phyloP scores from a whole-genome alignment of 2,888 invertebrate genomes.

The Sphinx pinastri region DNA sequence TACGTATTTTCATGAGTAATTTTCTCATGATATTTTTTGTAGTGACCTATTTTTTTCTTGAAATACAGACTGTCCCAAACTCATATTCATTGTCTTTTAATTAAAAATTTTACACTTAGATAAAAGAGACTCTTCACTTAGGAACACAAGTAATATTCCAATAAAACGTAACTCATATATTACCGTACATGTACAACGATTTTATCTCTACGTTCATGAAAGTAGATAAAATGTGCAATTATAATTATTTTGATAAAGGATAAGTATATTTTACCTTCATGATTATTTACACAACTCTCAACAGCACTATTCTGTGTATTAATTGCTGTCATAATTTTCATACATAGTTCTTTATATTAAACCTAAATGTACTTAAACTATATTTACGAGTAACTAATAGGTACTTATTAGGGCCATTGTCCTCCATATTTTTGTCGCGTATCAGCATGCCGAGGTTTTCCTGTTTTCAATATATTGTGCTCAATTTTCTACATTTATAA shows the following conservation, averaged over 20 bases:
- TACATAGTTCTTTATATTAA: not conserved
- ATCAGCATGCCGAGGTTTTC: constrained; percentile 49
- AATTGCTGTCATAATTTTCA: not conserved
- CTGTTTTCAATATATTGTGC: constrained; percentile 52
- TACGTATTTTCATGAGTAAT: not conserved
- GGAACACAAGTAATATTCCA: not conserved
- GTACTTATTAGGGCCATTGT: not conserved
- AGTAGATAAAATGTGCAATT: constrained; percentile 19
- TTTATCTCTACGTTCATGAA: constrained; percentile 10
- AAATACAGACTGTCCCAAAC: too few relatives aligned
- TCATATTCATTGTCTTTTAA: too few relatives aligned
- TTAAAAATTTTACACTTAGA: too few relatives aligned
- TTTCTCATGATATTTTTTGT: not conserved
- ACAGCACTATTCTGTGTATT: not conserved
- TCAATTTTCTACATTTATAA: constrained; percentile 29
- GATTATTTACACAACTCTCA: not conserved
- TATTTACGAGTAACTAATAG: not conserved
- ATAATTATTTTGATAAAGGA: constrained; percentile 15
- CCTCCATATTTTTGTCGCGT: constrained; percentile 11
- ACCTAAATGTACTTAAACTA: not conserved
- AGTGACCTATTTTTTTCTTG: not conserved
- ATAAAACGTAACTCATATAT: not conserved
- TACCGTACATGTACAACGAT: not conserved
- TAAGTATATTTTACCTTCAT: constrained; percentile 4
- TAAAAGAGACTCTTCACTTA: too few relatives aligned